Conservation (phyloP, 2,888 invertebrate species). For the Opisthograptis luteolata region DNA sequence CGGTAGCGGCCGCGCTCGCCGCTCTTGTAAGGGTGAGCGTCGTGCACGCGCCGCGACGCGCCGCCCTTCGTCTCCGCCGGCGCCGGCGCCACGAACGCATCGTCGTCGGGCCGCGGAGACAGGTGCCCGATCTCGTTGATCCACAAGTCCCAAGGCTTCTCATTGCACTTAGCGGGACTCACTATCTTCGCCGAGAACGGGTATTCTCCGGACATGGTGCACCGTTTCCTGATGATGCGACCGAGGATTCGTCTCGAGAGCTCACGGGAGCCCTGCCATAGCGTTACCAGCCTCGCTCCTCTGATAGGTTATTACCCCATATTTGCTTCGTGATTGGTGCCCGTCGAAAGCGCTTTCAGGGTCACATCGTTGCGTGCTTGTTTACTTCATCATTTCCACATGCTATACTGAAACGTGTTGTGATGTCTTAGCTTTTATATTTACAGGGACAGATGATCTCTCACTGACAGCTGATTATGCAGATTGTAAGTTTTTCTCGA, state of each 20-base stretch:
- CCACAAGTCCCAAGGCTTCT: conserved; percentile 82
- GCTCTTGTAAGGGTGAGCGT: conserved; percentile 64
- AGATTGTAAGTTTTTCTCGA: conserved; percentile 83
- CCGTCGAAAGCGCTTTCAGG: conserved; percentile 56
- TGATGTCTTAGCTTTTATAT: conserved; percentile 82
- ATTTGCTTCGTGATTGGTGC: conserved; percentile 60
- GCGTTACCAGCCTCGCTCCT: conserved; percentile 68
- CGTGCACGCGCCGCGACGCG: conserved; percentile 56
- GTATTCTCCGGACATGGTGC: conserved; percentile 77
- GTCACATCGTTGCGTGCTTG: conserved; percentile 70
- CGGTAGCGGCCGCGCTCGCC: conserved; percentile 57
- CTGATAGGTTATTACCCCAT: conserved; percentile 84
- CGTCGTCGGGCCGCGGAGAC: conserved; percentile 75
- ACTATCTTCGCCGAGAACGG: conserved; percentile 71
- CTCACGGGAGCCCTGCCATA: conserved; percentile 76
- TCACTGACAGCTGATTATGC: conserved; percentile 85
- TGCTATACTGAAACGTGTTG: conserved; percentile 68
- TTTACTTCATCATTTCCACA: conserved; percentile 72
- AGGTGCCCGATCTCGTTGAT: conserved; percentile 77
- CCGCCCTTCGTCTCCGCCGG: conserved; percentile 61
- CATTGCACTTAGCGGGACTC: conserved; percentile 78
- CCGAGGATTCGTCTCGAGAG: conserved; percentile 54
- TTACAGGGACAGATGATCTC: conserved; percentile 85
- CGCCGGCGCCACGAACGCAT: conserved; percentile 61
- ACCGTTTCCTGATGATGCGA: conserved; percentile 56